Base-by-base conservation (phyloP, 2,113 vertebrate genomes). In the Crotophaga sulcirostris region DNA sequence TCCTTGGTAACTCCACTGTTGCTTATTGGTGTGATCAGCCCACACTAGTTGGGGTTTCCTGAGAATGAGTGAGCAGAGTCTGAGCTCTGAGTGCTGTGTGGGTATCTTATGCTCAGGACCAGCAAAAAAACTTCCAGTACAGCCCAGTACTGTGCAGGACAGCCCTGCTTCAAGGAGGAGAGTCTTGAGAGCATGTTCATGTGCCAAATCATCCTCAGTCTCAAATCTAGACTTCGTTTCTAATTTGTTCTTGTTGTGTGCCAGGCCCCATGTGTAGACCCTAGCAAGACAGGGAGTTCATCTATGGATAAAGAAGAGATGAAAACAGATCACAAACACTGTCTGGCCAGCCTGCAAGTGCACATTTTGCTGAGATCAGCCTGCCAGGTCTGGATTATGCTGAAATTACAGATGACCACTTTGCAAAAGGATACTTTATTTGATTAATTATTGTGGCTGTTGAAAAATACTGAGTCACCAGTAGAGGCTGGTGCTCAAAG, bases 341-440 rank as follows among this genome's bases (percentile, higher is more conserved):
- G 0, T 49, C 52, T 17, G 36, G 11, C 36, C 44, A 40, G 20
- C 6, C 10, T 64, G 36, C 28, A 52, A 83, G 18, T 12, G 52
- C 78, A 77, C 23, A 3, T 76, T 90, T 89, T 59, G 44, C 60
- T 17, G 13, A 19, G 49, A 38, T 44, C 56, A n/a, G 12, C 29
- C 55, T 84, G 31, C 58, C 72, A 36, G 6, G 0, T 19, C 75
- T 45, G 51, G 87, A 67, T 96, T 85, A 72, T 55, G 78, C 84
- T 96, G 94, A 97, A 96, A 96, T 95, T 78, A 90, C 80, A 97
- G 81, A 94, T 92, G 90, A 11, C n/a, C 13, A 5, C 52, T 62
- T 55, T 79, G 96, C 82, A 52, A 97, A 81, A 44, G 34, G 93
- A 97, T 95, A 63, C 86, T 90, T 93, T 87, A 85, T 97, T 95